These are phyloP conservation scores for Sebastes fasciatus DNA, from an alignment of 2,113 vertebrate genomes.

Conservation along the genomic window DNA sequence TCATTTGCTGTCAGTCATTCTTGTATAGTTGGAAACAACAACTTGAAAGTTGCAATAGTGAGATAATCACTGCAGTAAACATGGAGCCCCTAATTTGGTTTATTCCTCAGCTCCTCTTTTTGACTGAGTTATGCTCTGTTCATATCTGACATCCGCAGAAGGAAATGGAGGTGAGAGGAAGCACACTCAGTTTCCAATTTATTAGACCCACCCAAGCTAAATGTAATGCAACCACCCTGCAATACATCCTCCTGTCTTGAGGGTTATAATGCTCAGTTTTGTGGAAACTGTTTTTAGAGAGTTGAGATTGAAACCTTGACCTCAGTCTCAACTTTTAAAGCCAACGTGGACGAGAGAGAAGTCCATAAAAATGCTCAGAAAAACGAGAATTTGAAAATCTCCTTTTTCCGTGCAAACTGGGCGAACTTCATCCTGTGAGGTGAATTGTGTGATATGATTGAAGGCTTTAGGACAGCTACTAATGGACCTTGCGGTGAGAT, in stretches of 20 bases:
- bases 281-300: not conserved
- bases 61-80: conserved; percentile 36
- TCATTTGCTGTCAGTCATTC: conserved; percentile 49
- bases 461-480: not conserved
- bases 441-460: not conserved
- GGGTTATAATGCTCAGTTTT: not conserved
- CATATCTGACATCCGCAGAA: not conserved
- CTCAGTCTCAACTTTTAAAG: conserved; percentile 21
- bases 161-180: conserved; percentile 4
- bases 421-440: not conserved
- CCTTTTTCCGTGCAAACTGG: not conserved
- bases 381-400: conserved; percentile 6
- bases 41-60: conserved; percentile 19
- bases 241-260: not conserved
- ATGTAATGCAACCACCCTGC: not conserved
- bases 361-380: not conserved
- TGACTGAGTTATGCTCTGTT: conserved; percentile 3
- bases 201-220: conserved; percentile 19
- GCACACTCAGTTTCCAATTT: not conserved
- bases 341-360: not conserved
- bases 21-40: conserved; percentile 30
- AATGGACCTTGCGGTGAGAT: not conserved
- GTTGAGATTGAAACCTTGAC: conserved; percentile 15
- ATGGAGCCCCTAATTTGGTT: conserved; percentile 2
- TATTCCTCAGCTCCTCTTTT: conserved; percentile 2